Percentiles rank a stretch among this genome's conserved stretches.
These are phyloP conservation scores for Myotis pilosus DNA, from an alignment of 2,797 vertebrate species.

Conservation along the genomic window DNA sequence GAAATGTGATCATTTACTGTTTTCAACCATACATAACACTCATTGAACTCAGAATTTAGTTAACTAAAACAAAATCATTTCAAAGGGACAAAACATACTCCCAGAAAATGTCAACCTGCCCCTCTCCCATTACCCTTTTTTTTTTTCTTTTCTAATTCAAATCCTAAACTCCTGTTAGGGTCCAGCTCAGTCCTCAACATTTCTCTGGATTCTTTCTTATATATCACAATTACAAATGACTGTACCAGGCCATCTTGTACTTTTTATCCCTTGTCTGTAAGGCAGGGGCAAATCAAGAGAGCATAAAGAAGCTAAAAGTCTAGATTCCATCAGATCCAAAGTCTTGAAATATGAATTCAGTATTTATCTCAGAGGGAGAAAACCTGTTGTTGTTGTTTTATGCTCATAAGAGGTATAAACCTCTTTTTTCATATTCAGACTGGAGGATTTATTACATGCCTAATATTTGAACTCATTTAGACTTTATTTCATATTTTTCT, in stretches of 20 bases:
- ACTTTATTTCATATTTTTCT: constrained; percentile 41
- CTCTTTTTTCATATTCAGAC: not conserved
- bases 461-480: not conserved
- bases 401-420: not conserved
- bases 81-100: not conserved
- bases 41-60: not conserved
- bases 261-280: not conserved
- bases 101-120: not conserved
- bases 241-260: not conserved
- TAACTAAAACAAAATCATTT: constrained; percentile 34
- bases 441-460: not conserved
- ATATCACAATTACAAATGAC: not conserved
- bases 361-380: not conserved
- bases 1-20: not conserved
- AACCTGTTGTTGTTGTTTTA: not conserved
- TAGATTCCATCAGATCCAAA: not conserved
- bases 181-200: not conserved
- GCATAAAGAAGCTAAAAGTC: not conserved
- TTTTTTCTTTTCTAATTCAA: not conserved
- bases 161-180: not conserved
- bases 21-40: not conserved
- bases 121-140: not conserved
- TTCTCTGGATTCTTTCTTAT: not conserved
- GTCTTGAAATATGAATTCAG: not conserved
- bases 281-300: not conserved